A percentile compares a stretch with the other conserved stretches of the same genome.
Evolutionary conservation across 2,113 vertebrate species (phyloP).

Genomic region (Oreocharis arfaki): DNA sequence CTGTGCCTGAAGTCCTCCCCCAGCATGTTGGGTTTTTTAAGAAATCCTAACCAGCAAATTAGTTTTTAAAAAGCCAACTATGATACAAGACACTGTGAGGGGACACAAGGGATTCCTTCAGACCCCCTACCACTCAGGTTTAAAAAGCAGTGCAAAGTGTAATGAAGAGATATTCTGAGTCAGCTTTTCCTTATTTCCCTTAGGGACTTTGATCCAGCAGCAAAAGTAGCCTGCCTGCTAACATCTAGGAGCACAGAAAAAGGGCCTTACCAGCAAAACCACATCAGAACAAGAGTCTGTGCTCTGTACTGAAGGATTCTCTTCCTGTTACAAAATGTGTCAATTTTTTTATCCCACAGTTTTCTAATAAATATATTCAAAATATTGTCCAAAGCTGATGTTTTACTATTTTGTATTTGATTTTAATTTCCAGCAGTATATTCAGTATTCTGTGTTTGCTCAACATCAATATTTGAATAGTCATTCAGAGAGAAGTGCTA

Average conservation of each 20-base stretch:
- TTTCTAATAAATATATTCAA: not conserved
- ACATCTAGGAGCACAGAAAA: not conserved
- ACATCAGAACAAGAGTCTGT: not conserved
- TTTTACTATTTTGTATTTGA: not conserved
- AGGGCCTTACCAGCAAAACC: not conserved
- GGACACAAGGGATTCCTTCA: not conserved
- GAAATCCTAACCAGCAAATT: not conserved
- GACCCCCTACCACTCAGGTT: not conserved
- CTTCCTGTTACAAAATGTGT: not conserved
- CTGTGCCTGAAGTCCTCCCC: not conserved
- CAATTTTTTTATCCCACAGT: not conserved
- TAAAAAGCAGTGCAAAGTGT: not conserved
- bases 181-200: not conserved
- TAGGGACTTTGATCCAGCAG: not conserved
- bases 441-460: not conserved
- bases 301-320: not conserved
- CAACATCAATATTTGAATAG: slow-evolving; percentile 1
- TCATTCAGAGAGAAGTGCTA: not conserved
- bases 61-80: not conserved
- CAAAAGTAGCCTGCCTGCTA: not conserved
- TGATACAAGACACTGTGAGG: not conserved
- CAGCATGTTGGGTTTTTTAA: not conserved
- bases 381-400: not conserved
- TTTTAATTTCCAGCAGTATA: not conserved
- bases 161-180: not conserved